Evolutionary conservation across 2,888 invertebrate genomes (phyloP).

Genomic region (Podotricha telesiphe): DNA sequence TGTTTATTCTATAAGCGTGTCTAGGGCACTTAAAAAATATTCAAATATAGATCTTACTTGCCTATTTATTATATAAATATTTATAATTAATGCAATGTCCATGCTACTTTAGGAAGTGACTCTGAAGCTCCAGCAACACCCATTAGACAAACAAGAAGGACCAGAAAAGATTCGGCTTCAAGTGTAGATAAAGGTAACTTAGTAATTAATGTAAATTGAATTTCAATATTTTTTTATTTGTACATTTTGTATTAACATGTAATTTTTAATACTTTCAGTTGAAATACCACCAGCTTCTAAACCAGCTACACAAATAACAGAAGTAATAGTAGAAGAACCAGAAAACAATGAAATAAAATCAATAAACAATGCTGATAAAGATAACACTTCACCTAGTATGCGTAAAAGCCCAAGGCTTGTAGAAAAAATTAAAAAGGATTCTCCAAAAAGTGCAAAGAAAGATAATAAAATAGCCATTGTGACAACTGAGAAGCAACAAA

Average conservation of each 20-base stretch:
- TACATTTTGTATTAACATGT: background rate
- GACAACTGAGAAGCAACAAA: background rate
- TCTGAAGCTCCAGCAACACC: conserved; percentile 66
- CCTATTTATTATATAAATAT: too few relatives aligned
- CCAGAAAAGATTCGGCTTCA: conserved; percentile 68
- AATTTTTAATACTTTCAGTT: conserved; percentile 48
- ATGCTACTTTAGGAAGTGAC: conserved; percentile 67
- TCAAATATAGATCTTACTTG: too few relatives aligned
- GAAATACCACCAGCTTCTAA: conserved; percentile 50
- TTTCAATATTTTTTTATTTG: background rate
- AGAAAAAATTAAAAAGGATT: conserved; percentile 48
- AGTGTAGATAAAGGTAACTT: conserved; percentile 68
- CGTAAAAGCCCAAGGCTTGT: conserved; percentile 51
- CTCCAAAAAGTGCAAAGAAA: background rate
- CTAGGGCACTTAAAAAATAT: too few relatives aligned
- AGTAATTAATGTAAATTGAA: background rate
- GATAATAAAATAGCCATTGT: background rate
- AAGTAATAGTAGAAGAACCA: conserved; percentile 63
- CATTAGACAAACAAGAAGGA: conserved; percentile 58
- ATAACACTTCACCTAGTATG: conserved; percentile 41
- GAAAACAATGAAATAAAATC: conserved; percentile 51
- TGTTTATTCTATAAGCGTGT: too few relatives aligned
- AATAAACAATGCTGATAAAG: conserved; percentile 36
- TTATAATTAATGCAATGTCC: background rate
- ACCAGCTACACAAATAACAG: conserved; percentile 48